Conservation (phyloP, 2,113 vertebrate species). For the Grus americana region DNA sequence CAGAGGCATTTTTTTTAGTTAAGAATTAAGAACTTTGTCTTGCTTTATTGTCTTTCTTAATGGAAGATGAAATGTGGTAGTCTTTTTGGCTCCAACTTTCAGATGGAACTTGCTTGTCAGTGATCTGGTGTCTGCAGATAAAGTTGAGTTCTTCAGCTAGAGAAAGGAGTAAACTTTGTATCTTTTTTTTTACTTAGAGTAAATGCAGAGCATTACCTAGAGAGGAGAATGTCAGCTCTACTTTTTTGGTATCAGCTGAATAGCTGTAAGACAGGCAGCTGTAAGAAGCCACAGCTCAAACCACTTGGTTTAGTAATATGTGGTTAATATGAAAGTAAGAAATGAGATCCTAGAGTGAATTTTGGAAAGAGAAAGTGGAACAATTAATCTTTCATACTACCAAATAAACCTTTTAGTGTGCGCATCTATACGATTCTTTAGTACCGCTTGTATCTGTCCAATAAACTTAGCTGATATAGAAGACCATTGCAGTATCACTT, state of each 20-base stretch:
- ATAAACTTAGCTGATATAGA: background rate
- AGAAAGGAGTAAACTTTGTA: background rate
- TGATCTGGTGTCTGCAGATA: background rate
- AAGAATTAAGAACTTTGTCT: background rate
- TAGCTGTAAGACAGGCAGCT: background rate
- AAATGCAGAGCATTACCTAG: background rate
- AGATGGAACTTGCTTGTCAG: background rate
- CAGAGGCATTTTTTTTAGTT: background rate
- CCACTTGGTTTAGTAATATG: rapidly evolving
- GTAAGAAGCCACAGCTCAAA: background rate
- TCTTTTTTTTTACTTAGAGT: background rate
- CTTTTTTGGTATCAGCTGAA: background rate
- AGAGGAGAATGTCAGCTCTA: background rate
- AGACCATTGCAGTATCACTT: background rate
- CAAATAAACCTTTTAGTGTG: background rate
- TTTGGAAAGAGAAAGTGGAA: background rate
- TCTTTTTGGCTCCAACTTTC: background rate
- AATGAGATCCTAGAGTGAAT: background rate
- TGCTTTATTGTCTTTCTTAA: background rate
- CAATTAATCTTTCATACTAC: background rate
- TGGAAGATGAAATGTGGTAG: background rate
- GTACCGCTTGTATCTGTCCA: background rate
- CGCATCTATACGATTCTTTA: background rate
- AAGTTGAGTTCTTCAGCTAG: background rate
- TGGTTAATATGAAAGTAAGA: background rate